Conservation (phyloP, 2,113 vertebrate genomes). For the Aptenodytes patagonicus region DNA sequence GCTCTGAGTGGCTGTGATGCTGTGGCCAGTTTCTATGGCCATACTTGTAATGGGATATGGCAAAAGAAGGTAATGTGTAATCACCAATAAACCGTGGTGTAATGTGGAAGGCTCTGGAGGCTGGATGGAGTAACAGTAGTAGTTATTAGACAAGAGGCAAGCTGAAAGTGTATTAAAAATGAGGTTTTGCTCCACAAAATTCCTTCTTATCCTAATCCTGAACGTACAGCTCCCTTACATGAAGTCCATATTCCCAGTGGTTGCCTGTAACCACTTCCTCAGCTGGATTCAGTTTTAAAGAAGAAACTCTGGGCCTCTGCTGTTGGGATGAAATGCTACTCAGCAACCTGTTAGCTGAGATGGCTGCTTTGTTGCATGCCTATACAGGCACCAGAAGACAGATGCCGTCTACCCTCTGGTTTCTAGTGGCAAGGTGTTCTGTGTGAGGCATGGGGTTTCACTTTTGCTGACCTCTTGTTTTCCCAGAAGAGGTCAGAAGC, state of each 20-base stretch:
- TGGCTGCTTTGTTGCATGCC: accelerated
- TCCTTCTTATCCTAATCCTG: background rate
- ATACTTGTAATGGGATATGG: no score
- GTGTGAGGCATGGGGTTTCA: accelerated
- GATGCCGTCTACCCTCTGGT: background rate
- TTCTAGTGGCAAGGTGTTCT: accelerated
- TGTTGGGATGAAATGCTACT: background rate
- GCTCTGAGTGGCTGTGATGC: background rate
- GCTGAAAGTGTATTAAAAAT: background rate
- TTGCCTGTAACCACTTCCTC: background rate
- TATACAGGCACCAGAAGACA: background rate
- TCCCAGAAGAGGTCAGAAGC: background rate
- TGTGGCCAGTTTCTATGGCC: background rate
- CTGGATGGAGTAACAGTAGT: background rate
- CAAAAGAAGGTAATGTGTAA: background rate
- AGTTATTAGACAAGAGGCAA: background rate
- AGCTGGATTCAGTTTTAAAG: background rate
- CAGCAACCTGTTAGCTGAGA: background rate
- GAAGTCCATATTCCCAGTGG: accelerated
- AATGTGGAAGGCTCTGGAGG: background rate
- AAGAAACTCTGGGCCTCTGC: background rate
- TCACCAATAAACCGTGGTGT: accelerated
- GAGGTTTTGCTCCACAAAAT: background rate
- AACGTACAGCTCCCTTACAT: accelerated
- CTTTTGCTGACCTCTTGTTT: background rate